A percentile compares a stretch with the other conserved stretches of the same genome.
Conservation (phyloP, 2,113 vertebrate genomes). For the Taurulus bubalis region DNA sequence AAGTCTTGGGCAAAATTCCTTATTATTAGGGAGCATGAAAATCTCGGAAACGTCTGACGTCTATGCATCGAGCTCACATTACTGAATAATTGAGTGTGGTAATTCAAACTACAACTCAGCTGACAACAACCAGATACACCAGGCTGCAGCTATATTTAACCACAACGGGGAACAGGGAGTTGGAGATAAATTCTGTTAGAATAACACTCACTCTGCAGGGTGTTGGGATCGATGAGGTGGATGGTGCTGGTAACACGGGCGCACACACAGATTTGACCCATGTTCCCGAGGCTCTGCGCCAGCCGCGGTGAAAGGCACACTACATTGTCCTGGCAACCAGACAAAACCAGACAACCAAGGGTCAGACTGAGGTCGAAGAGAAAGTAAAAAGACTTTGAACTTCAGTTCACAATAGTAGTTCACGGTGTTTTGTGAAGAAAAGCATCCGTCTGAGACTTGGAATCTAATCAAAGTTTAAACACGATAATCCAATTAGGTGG, state of each 20-base stretch:
- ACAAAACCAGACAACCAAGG: constrained; percentile 4
- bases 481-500: background rate
- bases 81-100: background rate
- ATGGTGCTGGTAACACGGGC: constrained; percentile 91
- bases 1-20: background rate
- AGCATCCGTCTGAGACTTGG: background rate
- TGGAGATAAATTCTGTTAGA: background rate
- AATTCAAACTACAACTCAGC: background rate
- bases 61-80: background rate
- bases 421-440: background rate
- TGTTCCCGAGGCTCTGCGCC: constrained; percentile 95
- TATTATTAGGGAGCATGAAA: background rate
- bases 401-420: background rate
- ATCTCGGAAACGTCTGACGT: background rate
- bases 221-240: constrained; percentile 94
- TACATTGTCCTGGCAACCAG: constrained; percentile 90
- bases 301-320: constrained; percentile 94
- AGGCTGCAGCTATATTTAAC: background rate
- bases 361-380: constrained; percentile 12
- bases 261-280: constrained; percentile 97
- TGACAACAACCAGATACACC: background rate
- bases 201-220: constrained; percentile 90
- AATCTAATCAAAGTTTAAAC: background rate
- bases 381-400: constrained; percentile 1
- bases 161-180: background rate